These are phyloP conservation scores for Dysdera silvatica DNA, from an alignment of 1,140 invertebrate species.

Conservation along the genomic window DNA sequence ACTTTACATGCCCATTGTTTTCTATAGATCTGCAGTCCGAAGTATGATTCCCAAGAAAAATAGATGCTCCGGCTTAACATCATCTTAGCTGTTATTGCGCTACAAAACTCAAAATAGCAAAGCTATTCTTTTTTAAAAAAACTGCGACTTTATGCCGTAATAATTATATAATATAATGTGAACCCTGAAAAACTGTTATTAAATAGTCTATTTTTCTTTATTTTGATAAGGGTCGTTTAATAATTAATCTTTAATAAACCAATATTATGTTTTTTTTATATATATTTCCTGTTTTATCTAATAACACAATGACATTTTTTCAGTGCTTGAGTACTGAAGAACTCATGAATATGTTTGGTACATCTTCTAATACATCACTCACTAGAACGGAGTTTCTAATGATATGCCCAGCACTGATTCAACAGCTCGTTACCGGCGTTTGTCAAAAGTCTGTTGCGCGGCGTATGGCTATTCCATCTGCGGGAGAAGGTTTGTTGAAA, in stretches of 20 bases:
- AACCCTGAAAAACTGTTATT: neutral
- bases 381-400: constrained; percentile 27
- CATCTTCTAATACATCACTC: neutral
- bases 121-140: neutral
- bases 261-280: constrained; percentile 6
- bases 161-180: neutral
- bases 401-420: constrained; percentile 35
- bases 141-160: neutral
- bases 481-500: constrained; percentile 26
- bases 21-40: too few species aligned
- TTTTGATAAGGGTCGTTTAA: neutral
- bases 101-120: too few species aligned
- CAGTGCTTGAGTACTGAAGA: constrained; percentile 21
- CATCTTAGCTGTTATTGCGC: too few species aligned
- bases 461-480: neutral
- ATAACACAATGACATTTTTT: neutral
- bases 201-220: constrained; percentile 15
- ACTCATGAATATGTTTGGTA: constrained; percentile 15
- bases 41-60: too few species aligned
- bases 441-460: constrained; percentile 20
- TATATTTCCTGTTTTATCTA: neutral
- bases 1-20: too few species aligned
- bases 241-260: neutral
- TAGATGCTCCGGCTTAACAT: too few species aligned
- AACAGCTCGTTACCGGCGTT: constrained; percentile 33